phyloP scores from a whole-genome alignment of 2,888 invertebrate genomes.

The Lithosia quadra region DNA sequence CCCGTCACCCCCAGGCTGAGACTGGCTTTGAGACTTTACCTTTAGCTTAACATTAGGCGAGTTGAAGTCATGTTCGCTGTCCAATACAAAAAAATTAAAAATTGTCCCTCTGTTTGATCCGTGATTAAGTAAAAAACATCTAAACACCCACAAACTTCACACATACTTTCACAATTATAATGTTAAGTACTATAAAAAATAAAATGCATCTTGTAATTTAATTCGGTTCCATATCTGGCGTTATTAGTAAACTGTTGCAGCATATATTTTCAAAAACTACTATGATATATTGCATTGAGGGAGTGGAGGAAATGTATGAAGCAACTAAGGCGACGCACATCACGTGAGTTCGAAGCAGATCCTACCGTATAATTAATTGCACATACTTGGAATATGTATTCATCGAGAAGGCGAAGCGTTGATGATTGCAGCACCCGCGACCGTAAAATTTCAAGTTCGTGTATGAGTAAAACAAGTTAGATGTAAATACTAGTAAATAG shows the following conservation, averaged over 20 bases:
- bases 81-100: too few species aligned
- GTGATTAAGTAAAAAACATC: neutral
- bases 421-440: conserved; percentile 20
- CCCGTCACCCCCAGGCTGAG: too few species aligned
- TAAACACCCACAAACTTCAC: neutral
- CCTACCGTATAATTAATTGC: conserved; percentile 26
- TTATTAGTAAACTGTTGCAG: conserved; percentile 4
- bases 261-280: conserved; percentile 4
- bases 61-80: too few species aligned
- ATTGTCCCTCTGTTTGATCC: too few species aligned
- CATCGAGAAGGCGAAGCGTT: conserved; percentile 29
- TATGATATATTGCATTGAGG: conserved; percentile 22
- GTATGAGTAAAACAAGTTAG: neutral
- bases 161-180: neutral
- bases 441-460: neutral
- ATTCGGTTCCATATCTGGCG: conserved; percentile 11
- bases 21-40: too few species aligned
- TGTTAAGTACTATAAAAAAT: conserved; percentile 12
- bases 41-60: too few species aligned
- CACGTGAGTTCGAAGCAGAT: conserved; percentile 27
- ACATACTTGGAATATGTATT: conserved; percentile 26
- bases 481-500: conserved; percentile 27
- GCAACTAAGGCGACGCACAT: conserved; percentile 16
- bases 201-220: conserved; percentile 22
- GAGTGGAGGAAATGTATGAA: conserved; percentile 31